phyloP scores from a whole-genome alignment of 1,140 invertebrate species.

The Stegodyphus mimosarum region DNA sequence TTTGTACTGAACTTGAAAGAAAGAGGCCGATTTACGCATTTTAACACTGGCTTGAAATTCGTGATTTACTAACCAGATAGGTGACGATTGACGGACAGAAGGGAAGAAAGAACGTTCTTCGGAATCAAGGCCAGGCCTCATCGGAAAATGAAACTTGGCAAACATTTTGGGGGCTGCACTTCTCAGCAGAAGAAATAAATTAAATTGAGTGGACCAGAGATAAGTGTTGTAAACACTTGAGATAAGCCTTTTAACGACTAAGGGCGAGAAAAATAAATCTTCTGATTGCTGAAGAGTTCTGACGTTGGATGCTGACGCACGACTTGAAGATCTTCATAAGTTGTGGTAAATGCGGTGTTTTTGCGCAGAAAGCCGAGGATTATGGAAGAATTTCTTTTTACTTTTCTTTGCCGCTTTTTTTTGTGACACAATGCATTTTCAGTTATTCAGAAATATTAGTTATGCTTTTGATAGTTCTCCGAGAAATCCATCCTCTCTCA shows the following conservation, averaged over 20 bases:
- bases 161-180: neutral
- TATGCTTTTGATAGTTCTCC: too few relatives aligned
- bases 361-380: neutral
- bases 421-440: neutral
- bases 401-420: neutral
- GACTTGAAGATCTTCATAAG: neutral
- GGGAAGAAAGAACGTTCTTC: too few relatives aligned
- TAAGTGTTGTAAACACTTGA: conserved; percentile 55
- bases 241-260: conserved; percentile 4
- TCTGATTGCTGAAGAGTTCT: conserved; percentile 30
- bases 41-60: too few relatives aligned
- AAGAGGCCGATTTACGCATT: too few relatives aligned
- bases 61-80: too few relatives aligned
- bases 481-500: too few relatives aligned
- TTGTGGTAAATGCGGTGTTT: neutral
- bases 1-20: too few relatives aligned
- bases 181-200: neutral
- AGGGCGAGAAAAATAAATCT: conserved; percentile 29
- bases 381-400: neutral
- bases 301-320: conserved; percentile 41
- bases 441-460: too few relatives aligned
- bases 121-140: neutral
- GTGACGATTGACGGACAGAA: too few relatives aligned
- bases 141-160: conserved; percentile 28
- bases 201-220: conserved; percentile 6